phyloP scores from a whole-genome alignment of 2,888 invertebrate genomes.

The Mesorhabditis spiculigera region DNA sequence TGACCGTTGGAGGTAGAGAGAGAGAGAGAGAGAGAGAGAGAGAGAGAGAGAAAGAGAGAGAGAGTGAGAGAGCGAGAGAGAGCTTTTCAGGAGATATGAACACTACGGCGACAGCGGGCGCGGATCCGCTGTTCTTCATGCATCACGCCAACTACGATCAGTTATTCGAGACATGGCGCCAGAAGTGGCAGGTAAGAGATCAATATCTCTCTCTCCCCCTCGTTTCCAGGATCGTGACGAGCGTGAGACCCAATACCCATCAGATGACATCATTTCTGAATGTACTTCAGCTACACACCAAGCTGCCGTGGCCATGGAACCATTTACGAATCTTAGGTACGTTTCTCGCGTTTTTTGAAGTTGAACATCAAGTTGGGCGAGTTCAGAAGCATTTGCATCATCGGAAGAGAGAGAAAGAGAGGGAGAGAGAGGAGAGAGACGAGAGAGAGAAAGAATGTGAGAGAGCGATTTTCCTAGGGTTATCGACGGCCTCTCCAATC shows the following conservation, averaged over 20 bases:
- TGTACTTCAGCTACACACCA: neutral
- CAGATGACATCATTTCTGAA: neutral
- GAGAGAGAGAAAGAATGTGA: no score
- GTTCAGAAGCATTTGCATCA: no score
- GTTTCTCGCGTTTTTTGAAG: neutral
- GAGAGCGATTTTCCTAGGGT: neutral
- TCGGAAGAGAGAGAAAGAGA: no score
- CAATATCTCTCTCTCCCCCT: neutral
- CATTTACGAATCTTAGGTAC: neutral
- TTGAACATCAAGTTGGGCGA: neutral
- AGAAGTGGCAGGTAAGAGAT: neutral
- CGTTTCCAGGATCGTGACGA: neutral
- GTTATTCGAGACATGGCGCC: neutral
- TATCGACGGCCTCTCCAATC: neutral
- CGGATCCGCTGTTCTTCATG: slow-evolving; percentile 3
- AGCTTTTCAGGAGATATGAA: neutral
- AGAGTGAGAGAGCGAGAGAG: neutral
- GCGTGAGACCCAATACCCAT: neutral
- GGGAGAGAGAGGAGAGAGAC: no score
- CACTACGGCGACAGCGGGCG: neutral
- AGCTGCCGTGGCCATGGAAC: neutral
- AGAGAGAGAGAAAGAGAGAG: no score
- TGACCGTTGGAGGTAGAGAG: neutral
- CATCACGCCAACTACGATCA: neutral
- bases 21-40: neutral